Base-by-base conservation (phyloP, 2,797 vertebrate species). In the Leptoclinus maculatus region DNA sequence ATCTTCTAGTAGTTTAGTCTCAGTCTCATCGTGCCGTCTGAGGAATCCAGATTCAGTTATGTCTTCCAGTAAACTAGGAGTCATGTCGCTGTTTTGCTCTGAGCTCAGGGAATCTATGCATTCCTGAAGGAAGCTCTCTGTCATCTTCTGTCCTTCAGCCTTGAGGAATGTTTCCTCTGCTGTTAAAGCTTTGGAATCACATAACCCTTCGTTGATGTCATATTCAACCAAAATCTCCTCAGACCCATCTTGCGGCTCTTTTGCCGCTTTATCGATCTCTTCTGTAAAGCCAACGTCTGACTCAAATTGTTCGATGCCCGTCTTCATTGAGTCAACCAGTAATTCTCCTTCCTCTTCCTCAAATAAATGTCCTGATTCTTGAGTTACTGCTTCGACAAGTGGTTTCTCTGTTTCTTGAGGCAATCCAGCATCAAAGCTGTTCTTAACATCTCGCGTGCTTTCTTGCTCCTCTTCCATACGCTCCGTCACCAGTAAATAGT, bases 271-370 rank as follows among this genome's bases (percentile, higher is more conserved):
- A n/a, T 66, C 21, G 10, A 38, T 21, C 21, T 79, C 79, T 3
- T 78, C 73, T 45, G 29, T 23, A 36, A 45, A 65, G 47, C 25
- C 10, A 3, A 43, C 2, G 19, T 29, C 2, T 0, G 27, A 59
- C 74, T 79, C 82, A 69, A 45, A 70, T 23, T 57, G n/a, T 58
- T 76, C 45, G 0, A 60, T 47, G 39, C 43, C 67, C 0, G 63
- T 84, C 74, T 82, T 90, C 85, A 88, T 73, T 21, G 72, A 73
- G 41, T 23, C 39, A 8, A 51, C 39, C 13, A 43, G 32, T 45
- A 65, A n/a, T 19, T 38, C 49, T 23, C 2, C 53, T 51, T 73
- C 59, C 27, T 86, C 66, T 43, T 71, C 67, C 10, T 66, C 66
- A 49, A 45, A 58, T 5, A 66, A 45, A 13, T 19, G 25, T 62